Percentiles rank a stretch among this genome's conserved stretches.
Conservation (phyloP, 2,797 vertebrate genomes). For the Dermochelys coriacea region DNA sequence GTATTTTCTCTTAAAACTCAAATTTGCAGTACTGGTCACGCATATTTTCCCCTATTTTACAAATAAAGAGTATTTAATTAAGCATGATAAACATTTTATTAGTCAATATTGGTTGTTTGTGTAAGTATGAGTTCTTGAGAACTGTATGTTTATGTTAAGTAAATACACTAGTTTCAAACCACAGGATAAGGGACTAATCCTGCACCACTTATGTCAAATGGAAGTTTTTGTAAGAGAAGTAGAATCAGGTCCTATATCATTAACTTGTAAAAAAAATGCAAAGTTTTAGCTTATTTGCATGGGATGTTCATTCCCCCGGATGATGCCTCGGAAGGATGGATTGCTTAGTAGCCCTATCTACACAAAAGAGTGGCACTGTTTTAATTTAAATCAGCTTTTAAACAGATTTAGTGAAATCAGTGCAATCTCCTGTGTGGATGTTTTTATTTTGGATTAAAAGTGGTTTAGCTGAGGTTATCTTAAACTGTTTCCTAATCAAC, state of each 20-base stretch:
- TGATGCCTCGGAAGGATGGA: not conserved
- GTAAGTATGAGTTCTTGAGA: slow-evolving; percentile 49
- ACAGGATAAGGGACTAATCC: slow-evolving; percentile 7
- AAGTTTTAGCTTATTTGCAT: not conserved
- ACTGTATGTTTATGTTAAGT: slow-evolving; percentile 50
- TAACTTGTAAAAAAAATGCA: not conserved
- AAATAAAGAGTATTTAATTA: slow-evolving; percentile 76
- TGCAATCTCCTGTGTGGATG: not conserved
- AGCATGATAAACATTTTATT: slow-evolving; percentile 46
- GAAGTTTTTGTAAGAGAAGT: not conserved
- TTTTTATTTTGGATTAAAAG: not conserved
- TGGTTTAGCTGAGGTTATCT: not conserved
- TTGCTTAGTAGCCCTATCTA: not conserved
- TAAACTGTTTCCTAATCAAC: not conserved
- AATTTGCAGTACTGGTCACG: slow-evolving; percentile 70
- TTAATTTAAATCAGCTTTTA: not conserved
- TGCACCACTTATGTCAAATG: not conserved
- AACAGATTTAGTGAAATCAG: not conserved
- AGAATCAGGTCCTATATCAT: not conserved
- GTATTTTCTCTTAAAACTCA: slow-evolving; percentile 74
- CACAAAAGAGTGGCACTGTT: not conserved
- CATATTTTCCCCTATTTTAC: slow-evolving; percentile 58
- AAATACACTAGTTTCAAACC: slow-evolving; percentile 10
- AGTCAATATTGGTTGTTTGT: slow-evolving; percentile 70
- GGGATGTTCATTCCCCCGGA: not conserved